Percentiles rank a stretch among this genome's conserved stretches.
Conservation (phyloP, 2,797 vertebrate species). For the Malacoctenus gilli region DNA sequence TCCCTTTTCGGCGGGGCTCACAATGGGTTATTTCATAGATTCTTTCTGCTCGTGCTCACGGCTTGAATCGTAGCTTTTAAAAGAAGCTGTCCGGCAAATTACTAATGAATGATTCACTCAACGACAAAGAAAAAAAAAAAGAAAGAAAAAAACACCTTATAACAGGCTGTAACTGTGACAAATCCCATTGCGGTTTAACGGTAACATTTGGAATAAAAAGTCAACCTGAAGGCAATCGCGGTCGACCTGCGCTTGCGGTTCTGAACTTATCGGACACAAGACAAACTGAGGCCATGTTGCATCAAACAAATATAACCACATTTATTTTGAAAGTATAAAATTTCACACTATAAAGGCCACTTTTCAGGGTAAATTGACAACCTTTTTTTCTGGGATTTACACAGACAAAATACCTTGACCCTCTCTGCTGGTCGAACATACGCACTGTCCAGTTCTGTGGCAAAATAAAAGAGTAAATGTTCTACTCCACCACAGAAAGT, state of each 20-base stretch:
- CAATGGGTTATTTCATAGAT: slow-evolving; percentile 12
- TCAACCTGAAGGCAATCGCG: too few species aligned
- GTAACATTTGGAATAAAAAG: too few species aligned
- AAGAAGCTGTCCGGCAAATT: too few species aligned
- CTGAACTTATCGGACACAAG: too few species aligned
- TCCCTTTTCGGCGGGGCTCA: slow-evolving; percentile 41
- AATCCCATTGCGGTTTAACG: too few species aligned
- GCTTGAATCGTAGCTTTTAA: too few species aligned
- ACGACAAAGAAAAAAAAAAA: too few species aligned
- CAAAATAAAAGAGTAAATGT: slow-evolving; percentile 68
- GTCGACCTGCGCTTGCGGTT: too few species aligned
- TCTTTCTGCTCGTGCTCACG: slow-evolving; percentile 18
- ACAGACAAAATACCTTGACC: slow-evolving; percentile 75
- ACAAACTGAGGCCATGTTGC: slow-evolving; percentile 58
- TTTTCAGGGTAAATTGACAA: slow-evolving; percentile 85
- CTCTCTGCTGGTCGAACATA: slow-evolving; percentile 75
- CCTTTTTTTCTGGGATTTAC: slow-evolving; percentile 78
- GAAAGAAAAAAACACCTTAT: too few species aligned
- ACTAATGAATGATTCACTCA: neutral
- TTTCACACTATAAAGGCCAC: slow-evolving; percentile 89
- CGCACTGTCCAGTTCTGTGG: slow-evolving; percentile 74
- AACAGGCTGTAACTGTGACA: too few species aligned
- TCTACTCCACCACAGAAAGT: slow-evolving; percentile 81
- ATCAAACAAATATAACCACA: slow-evolving; percentile 87
- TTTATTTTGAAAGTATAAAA: slow-evolving; percentile 91